phyloP scores from a whole-genome alignment of 2,888 invertebrate species.

The Vandiemenella viatica region DNA sequence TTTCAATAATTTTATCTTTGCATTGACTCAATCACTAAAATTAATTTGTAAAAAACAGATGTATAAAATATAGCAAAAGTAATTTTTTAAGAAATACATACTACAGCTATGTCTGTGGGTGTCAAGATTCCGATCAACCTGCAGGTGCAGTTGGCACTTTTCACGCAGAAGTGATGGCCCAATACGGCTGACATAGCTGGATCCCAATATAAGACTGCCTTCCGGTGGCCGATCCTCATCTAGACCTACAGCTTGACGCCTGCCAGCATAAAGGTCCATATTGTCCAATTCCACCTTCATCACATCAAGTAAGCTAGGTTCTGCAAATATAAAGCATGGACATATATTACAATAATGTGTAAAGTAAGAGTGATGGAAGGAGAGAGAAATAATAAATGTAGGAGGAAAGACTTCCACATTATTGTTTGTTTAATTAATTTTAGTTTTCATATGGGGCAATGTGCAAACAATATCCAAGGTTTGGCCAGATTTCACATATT shows the following conservation, averaged over 20 bases:
- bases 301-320: constrained; percentile 52
- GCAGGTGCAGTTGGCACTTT: constrained; percentile 63
- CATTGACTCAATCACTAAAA: too few species aligned
- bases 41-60: too few species aligned
- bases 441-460: too few species aligned
- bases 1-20: too few species aligned
- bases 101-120: constrained; percentile 29
- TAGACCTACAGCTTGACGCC: constrained; percentile 24
- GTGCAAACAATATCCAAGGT: too few species aligned
- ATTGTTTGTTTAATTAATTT: too few species aligned
- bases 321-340: constrained; percentile 10
- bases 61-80: too few species aligned
- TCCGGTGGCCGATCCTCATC: neutral
- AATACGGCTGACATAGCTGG: constrained; percentile 33
- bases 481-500: too few species aligned
- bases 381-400: too few species aligned
- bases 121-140: constrained; percentile 69
- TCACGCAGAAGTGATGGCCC: constrained; percentile 64
- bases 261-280: constrained; percentile 60
- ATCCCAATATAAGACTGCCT: constrained; percentile 28
- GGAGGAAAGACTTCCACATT: too few species aligned
- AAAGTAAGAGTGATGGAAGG: too few species aligned
- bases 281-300: constrained; percentile 57
- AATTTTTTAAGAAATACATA: neutral
- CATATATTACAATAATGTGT: too few species aligned